Percentiles rank a stretch among this genome's conserved stretches.
Evolutionary conservation across 2,797 vertebrate genomes (phyloP).

Genomic region (Enteromius afrohamiltoni): DNA sequence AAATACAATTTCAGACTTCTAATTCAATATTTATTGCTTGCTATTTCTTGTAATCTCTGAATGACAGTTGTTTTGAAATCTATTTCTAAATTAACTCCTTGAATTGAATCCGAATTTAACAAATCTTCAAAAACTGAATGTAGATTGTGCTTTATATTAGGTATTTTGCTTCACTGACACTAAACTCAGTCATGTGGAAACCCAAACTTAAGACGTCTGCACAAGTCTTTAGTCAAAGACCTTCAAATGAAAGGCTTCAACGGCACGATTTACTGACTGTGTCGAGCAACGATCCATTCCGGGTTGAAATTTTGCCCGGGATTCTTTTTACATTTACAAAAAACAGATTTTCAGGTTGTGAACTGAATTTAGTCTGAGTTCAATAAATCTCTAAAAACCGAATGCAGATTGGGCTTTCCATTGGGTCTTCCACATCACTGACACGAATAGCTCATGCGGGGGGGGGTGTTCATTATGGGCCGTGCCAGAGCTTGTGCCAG

Average conservation of each 20-base stretch:
- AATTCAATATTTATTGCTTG: background rate
- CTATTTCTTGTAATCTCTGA: background rate
- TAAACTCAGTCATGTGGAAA: background rate
- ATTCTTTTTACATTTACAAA: slow-evolving; percentile 31
- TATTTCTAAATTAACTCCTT: background rate
- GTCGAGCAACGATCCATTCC: slow-evolving; percentile 17
- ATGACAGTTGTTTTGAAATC: background rate
- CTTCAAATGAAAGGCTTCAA: slow-evolving; percentile 1
- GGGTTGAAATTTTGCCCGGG: slow-evolving; percentile 7
- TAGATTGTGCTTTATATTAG: background rate
- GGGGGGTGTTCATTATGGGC: background rate
- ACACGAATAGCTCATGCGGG: background rate
- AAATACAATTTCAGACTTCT: background rate
- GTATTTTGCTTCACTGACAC: background rate
- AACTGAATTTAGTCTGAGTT: slow-evolving; percentile 13
- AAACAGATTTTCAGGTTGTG: background rate
- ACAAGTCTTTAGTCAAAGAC: slow-evolving; percentile 17
- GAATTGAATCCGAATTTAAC: background rate
- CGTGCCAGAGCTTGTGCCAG: background rate
- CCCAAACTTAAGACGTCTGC: slow-evolving; percentile 20
- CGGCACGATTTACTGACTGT: slow-evolving; percentile 36
- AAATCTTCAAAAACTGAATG: background rate
- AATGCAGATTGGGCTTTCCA: background rate
- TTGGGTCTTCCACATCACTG: background rate
- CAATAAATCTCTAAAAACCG: slow-evolving; percentile 17